These are phyloP conservation scores for Rhaphigaster nebulosa DNA, from an alignment of 2,888 invertebrate species.

Conservation along the genomic window DNA sequence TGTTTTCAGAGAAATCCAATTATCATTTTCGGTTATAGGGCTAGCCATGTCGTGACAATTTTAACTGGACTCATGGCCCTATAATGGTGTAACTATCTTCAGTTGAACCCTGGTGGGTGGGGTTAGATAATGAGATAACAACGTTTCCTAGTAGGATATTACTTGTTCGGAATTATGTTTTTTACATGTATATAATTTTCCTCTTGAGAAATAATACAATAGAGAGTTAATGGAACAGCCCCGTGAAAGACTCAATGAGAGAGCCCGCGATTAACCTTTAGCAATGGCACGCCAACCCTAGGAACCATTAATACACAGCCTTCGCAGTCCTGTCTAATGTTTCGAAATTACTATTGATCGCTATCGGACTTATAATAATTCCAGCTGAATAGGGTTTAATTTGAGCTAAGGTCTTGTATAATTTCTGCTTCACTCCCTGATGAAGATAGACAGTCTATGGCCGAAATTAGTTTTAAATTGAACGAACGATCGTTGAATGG, in stretches of 20 bases:
- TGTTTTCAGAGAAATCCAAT: background rate
- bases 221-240: background rate
- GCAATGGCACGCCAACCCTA: background rate
- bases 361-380: conserved; percentile 29
- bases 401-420: conserved; percentile 19
- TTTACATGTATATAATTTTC: background rate
- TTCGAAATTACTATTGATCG: conserved; percentile 40
- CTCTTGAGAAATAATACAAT: background rate
- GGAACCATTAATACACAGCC: conserved; percentile 10
- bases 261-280: conserved; percentile 15
- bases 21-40: background rate
- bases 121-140: background rate
- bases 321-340: conserved; percentile 24
- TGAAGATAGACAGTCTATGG: conserved; percentile 20
- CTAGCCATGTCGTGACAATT: background rate
- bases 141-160: background rate
- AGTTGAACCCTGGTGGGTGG: background rate
- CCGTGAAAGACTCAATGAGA: background rate
- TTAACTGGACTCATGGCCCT: background rate
- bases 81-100: background rate
- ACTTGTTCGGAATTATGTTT: background rate
- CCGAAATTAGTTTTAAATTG: conserved; percentile 41
- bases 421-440: background rate
- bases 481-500: background rate
- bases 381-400: conserved; percentile 29